A percentile compares a stretch with the other conserved stretches of the same genome.
phyloP scores from a whole-genome alignment of 2,113 vertebrate species.

The Marmota flaviventris region DNA sequence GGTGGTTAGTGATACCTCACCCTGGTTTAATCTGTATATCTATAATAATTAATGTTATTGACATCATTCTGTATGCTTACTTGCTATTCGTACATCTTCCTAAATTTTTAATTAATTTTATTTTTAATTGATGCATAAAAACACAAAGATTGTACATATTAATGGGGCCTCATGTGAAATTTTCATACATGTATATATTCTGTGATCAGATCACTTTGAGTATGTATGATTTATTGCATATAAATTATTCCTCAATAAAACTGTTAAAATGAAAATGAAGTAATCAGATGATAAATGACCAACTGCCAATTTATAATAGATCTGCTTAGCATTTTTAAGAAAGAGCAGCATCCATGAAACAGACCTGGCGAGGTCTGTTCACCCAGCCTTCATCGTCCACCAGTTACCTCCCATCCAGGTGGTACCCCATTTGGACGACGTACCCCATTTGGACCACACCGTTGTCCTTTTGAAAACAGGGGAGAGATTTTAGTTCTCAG shows the following conservation, averaged over 20 bases:
- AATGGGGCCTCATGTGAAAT: too few species aligned
- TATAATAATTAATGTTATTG: too few species aligned
- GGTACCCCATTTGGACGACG: too few species aligned
- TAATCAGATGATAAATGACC: not conserved
- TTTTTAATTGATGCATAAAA: too few species aligned
- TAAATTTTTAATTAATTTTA: too few species aligned
- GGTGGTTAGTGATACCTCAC: too few species aligned
- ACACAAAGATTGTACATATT: too few species aligned
- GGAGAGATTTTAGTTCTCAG: not conserved
- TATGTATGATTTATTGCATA: not conserved
- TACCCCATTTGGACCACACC: too few species aligned
- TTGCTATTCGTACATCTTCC: too few species aligned
- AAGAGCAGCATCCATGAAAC: not conserved
- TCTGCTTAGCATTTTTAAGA: not conserved
- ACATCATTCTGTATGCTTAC: too few species aligned
- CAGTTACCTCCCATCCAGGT: not conserved
- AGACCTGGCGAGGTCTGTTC: not conserved
- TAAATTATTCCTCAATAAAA: not conserved
- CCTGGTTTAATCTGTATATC: too few species aligned
- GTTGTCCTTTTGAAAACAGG: not conserved
- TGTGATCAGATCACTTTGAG: not conserved
- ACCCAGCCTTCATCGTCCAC: not conserved
- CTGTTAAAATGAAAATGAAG: not conserved
- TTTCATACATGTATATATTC: too few species aligned
- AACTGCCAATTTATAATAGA: not conserved